Base-by-base conservation (phyloP, 2,113 vertebrate species). In the Cyprinodon variegatus region DNA sequence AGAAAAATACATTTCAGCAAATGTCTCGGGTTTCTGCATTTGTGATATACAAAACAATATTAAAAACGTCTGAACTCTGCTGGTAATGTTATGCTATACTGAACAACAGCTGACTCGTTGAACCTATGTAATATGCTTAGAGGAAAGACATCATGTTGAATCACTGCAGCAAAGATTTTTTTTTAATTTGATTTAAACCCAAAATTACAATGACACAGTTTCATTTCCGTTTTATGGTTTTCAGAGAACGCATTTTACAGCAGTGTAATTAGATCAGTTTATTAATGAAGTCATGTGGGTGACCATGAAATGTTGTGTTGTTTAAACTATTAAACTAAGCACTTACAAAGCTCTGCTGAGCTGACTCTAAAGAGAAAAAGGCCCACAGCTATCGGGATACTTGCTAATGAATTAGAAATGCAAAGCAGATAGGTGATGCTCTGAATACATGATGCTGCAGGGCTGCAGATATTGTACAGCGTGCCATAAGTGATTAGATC, bases 351-450 rank as follows among this genome's bases (percentile, higher is more conserved):
- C 45, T 45, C 67, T 67, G 38, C 40, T 75, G 61, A 75, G 72
- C 74, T 75, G 61, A 63, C 76, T 79, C 72, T 20, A 22, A 74
- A 65, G 68, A 76, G 20, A 38, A 66, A 3, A 66, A 65, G 20
- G 68, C 74, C 85, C 71, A 43, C 57, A 78, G 83, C 72, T 77
- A 79, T 43, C 74, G 72, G 61, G 63, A 82, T 45, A 41, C 37
- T 68, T 78, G 68, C 79, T 65, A 70, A 29, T 59, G 60, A 71
- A 81, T 83, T 78, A 83, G n/a, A 83, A 82, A 89, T 81, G 78
- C 76, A 87, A 82, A 74, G 65, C 61, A 74, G 12, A 77, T 45
- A 75, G 45, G 75, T n/a, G 40, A 66, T 2, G 41, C 65, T 76
- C 11, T 76, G 70, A 78, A 81, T 86, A 61, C 48, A 60, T 77